Evolutionary conservation across 2,797 vertebrate species (phyloP).

Genomic region (Megalops cyprinoides): DNA sequence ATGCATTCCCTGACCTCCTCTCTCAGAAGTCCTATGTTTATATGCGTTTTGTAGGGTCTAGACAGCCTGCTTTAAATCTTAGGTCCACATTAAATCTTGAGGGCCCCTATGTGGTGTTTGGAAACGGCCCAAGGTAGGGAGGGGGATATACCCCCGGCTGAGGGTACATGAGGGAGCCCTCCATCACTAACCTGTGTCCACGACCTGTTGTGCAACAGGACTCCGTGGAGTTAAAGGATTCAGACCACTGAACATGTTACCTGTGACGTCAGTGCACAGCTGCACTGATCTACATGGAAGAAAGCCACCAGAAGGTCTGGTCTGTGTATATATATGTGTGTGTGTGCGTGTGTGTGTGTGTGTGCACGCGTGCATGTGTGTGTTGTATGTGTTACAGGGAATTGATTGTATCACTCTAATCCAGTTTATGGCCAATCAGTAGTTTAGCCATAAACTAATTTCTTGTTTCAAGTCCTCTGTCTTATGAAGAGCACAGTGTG

Average conservation of each 20-base stretch:
- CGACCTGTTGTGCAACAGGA: background rate
- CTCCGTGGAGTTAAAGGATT: background rate
- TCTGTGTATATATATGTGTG: background rate
- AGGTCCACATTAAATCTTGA: background rate
- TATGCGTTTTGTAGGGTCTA: background rate
- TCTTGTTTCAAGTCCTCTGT: no score
- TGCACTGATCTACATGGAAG: background rate
- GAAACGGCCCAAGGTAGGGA: background rate
- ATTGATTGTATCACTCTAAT: no score
- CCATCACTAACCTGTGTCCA: background rate
- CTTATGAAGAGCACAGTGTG: no score
- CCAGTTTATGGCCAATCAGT: no score
- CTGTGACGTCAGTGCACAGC: background rate
- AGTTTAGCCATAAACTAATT: no score
- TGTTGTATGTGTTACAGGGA: background rate
- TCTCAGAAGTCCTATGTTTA: background rate
- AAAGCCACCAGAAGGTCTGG: background rate
- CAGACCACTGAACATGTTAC: background rate
- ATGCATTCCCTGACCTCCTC: background rate
- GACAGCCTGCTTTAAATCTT: constrained; percentile 7
- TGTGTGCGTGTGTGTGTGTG: background rate
- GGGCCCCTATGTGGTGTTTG: background rate
- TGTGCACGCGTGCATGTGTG: background rate
- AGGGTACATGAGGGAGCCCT: background rate
- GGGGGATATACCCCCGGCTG: background rate